Conservation (phyloP, 2,113 vertebrate species). For the Myotis davidii region DNA sequence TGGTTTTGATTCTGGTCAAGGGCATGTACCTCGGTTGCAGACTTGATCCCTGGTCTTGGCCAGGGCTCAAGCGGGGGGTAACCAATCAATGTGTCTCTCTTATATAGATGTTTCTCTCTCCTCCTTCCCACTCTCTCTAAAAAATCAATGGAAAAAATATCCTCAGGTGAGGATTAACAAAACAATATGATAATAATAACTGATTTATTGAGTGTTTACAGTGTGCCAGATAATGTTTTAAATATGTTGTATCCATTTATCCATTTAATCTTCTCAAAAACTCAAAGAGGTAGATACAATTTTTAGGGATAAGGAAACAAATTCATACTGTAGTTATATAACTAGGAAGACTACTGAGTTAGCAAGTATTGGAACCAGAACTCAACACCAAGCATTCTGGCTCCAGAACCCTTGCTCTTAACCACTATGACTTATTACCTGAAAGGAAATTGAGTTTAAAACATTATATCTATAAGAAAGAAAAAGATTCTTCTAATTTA, state of each 20-base stretch:
- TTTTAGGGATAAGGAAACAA: slow-evolving; percentile 39
- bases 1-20: too few species aligned
- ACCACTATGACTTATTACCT: neutral
- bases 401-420: slow-evolving; percentile 12
- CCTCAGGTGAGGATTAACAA: too few species aligned
- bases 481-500: neutral
- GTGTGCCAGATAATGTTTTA: neutral
- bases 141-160: too few species aligned
- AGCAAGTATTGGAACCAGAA: neutral
- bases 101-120: too few species aligned
- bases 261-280: neutral
- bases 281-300: neutral
- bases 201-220: neutral
- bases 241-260: neutral
- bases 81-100: too few species aligned
- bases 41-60: too few species aligned
- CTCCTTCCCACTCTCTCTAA: too few species aligned
- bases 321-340: neutral
- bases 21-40: too few species aligned
- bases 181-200: neutral
- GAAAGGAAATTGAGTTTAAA: neutral
- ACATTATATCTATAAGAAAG: neutral
- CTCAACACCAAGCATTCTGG: neutral
- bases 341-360: neutral
- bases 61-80: too few species aligned